These are phyloP conservation scores for Pogonocherus hispidulus DNA, from an alignment of 2,888 invertebrate genomes.

Conservation along the genomic window DNA sequence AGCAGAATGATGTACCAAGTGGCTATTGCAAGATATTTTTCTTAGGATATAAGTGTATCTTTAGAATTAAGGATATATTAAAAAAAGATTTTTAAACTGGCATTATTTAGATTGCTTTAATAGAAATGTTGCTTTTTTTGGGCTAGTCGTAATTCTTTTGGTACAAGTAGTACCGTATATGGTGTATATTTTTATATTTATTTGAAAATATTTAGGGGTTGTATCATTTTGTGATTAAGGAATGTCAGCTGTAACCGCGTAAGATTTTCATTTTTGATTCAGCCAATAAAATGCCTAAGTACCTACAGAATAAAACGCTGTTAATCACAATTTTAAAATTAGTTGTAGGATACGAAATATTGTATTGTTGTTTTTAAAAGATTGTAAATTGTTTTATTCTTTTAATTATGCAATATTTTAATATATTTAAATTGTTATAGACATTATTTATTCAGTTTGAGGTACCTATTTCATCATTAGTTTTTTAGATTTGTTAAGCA, in stretches of 20 bases:
- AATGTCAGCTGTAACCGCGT: conserved; percentile 18
- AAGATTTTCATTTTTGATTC: conserved; percentile 13
- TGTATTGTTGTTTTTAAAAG: conserved; percentile 17
- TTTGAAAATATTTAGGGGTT: conserved; percentile 32
- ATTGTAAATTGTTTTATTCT: conserved; percentile 30
- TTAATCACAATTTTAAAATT: conserved; percentile 17
- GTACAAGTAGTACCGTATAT: conserved; percentile 41
- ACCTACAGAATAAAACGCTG: conserved; percentile 3
- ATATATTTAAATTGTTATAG: conserved; percentile 28
- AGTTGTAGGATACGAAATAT: conserved; percentile 11
- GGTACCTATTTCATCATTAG: conserved; percentile 22
- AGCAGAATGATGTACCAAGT: conserved; percentile 15
- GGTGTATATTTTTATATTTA: conserved; percentile 49
- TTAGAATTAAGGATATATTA: conserved; percentile 20
- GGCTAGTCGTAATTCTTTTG: conserved; percentile 56
- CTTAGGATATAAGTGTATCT: conserved; percentile 30
- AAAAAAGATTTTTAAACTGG: conserved; percentile 33
- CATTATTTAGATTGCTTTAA: conserved; percentile 50
- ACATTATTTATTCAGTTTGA: conserved; percentile 26
- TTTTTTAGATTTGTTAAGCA: conserved; percentile 31
- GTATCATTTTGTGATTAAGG: conserved; percentile 32
- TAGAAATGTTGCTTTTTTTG: conserved; percentile 46
- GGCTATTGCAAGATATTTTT: conserved; percentile 34
- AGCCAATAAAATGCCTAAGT: conserved; percentile 14
- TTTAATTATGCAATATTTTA: conserved; percentile 25